Evolutionary conservation across 2,113 vertebrate species (phyloP).

Genomic region (Pipra filicauda): DNA sequence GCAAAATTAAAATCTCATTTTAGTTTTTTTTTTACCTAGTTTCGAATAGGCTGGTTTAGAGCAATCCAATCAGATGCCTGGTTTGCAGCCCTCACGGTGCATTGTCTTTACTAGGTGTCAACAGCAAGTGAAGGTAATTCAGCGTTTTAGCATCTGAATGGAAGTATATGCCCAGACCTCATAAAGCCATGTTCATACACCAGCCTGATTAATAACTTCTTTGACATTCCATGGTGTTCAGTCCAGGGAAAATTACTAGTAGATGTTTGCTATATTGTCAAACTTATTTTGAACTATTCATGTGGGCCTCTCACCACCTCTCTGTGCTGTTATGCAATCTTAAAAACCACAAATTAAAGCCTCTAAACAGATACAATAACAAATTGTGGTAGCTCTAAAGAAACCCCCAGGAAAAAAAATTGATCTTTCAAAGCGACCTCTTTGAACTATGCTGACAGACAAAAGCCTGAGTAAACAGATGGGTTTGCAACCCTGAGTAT

Average conservation of each 20-base stretch:
- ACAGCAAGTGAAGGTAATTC: neutral
- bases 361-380: slow-evolving; percentile 48
- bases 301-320: slow-evolving; percentile 67
- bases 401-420: slow-evolving; percentile 60
- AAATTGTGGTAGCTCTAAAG: slow-evolving; percentile 59
- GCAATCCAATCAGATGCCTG: neutral
- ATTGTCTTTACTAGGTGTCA: neutral
- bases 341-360: slow-evolving; percentile 66
- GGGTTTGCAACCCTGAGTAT: slow-evolving; percentile 48
- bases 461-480: slow-evolving; percentile 68
- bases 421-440: slow-evolving; percentile 51
- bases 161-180: neutral
- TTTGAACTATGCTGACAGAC: slow-evolving; percentile 63
- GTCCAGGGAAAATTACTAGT: slow-evolving; percentile 63
- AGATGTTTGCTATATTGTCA: slow-evolving; percentile 65
- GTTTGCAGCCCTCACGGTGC: neutral
- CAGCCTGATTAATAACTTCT: slow-evolving; percentile 32
- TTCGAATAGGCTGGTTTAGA: neutral
- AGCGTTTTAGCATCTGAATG: neutral
- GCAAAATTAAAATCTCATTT: slow-evolving; percentile 4
- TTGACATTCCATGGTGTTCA: neutral
- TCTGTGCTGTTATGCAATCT: slow-evolving; percentile 61
- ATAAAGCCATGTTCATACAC: slow-evolving; percentile 4
- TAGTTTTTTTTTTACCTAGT: neutral
- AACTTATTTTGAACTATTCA: slow-evolving; percentile 66